phyloP scores from a whole-genome alignment of 2,113 vertebrate species.

The Melanerpes aurifrons region DNA sequence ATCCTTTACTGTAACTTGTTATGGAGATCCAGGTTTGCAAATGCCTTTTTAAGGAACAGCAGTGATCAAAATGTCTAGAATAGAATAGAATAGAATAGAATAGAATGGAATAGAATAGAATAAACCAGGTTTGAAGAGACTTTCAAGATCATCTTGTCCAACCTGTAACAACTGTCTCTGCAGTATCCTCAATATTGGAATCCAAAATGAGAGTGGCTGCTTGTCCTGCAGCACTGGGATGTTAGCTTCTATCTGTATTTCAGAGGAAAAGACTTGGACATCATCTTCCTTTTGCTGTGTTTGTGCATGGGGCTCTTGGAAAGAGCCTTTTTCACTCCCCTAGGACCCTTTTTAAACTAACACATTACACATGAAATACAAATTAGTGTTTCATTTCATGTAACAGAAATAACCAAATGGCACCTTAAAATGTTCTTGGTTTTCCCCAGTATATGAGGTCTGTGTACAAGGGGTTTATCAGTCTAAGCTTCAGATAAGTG shows the following conservation, averaged over 20 bases:
- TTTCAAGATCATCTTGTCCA: too few relatives aligned
- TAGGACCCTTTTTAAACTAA: not conserved
- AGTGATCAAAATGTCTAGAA: not conserved
- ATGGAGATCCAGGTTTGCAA: not conserved
- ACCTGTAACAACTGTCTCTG: not conserved
- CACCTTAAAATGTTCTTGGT: not conserved
- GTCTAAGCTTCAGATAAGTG: not conserved
- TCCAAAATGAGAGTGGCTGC: not conserved
- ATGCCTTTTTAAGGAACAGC: not conserved
- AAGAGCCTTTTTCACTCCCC: not conserved
- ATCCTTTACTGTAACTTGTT: not conserved
- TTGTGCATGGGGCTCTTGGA: not conserved
- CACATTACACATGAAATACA: not conserved
- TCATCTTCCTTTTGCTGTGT: not conserved
- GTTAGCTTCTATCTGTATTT: not conserved
- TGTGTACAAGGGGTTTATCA: conserved; percentile 20
- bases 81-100: too few relatives aligned
- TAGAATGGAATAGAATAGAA: too few relatives aligned
- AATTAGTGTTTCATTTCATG: not conserved
- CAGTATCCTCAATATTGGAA: not conserved
- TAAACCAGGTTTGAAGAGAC: too few relatives aligned
- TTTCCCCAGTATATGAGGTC: not conserved
- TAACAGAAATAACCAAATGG: not conserved
- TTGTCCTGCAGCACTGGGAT: not conserved
- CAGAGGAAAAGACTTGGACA: not conserved